Evolutionary conservation across 35 echinoderm and acorn worm species (phyloP), one percentile per base, ranked within the genome.

Genomic region (Ophiothrix spiculata): DNA sequence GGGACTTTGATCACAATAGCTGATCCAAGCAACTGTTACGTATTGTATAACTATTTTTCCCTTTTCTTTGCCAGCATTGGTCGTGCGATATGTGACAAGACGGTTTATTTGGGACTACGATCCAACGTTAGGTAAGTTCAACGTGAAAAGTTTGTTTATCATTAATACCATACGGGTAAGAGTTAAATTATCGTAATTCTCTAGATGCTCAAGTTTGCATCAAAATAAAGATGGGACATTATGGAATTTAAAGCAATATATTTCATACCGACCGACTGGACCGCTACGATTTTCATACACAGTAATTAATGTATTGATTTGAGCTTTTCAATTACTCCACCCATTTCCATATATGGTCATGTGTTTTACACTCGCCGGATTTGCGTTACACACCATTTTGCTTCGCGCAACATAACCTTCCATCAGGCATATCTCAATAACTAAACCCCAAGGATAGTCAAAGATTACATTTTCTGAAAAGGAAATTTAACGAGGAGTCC

Each of bases 21-120:
- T n/a, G n/a, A n/a, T n/a, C n/a, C n/a, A n/a, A n/a, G n/a, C n/a
- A n/a, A n/a, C n/a, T n/a, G n/a, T n/a, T n/a, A n/a, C n/a, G n/a
- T n/a, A n/a, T n/a, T n/a, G n/a, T n/a, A 49, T 49, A 49, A 6
- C 6, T 49, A 19, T 78, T 81, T 40, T 78, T 86, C 40, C 84
- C 16, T 40, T 89, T 83, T 86, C 29, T 45, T 79, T 85, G 76
- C 17, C 84, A 97, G 94, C 90, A 19, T 80, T 97, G 17, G 86
- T 88, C 0, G 94, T 97, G 1, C 64, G 94, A 75, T 97, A 93
- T 87, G 91, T 97, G 32, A 97, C 94, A 17, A 90, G 86, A 64
- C 33, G 94, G 34, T 97, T 97, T 80, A 97, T 97, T 17, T 92
- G 91, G 79, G 94, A 97, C 33, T 97, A 97, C 76, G 94, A 97